Evolutionary conservation across 1,140 invertebrate species (phyloP).

Genomic region (Antheraea pernyi): DNA sequence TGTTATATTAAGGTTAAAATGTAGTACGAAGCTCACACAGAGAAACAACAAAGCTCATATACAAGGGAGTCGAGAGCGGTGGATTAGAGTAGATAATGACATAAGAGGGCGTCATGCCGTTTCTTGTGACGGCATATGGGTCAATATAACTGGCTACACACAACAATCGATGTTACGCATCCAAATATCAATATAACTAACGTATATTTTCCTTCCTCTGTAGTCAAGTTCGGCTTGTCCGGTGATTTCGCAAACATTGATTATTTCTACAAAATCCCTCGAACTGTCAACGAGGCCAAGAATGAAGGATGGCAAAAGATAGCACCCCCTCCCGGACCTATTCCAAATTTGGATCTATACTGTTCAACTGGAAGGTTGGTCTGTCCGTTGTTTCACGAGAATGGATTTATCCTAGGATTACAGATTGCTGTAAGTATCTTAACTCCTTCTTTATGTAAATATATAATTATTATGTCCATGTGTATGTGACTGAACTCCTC

Average conservation of each 20-base stretch:
- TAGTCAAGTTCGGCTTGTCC: slow-evolving; percentile 69
- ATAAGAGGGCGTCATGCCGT: too few species aligned
- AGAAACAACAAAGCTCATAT: too few species aligned
- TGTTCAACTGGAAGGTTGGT: slow-evolving; percentile 43
- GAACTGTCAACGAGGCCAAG: slow-evolving; percentile 58
- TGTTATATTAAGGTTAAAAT: too few species aligned
- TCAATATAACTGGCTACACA: too few species aligned
- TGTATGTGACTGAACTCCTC: too few species aligned
- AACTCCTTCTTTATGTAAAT: neutral
- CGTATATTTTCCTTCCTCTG: neutral
- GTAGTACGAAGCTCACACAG: too few species aligned
- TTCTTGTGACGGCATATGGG: too few species aligned
- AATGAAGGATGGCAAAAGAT: slow-evolving; percentile 56
- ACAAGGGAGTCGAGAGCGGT: too few species aligned
- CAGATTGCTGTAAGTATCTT: slow-evolving; percentile 62
- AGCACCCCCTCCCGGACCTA: slow-evolving; percentile 31
- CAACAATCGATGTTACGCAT: too few species aligned
- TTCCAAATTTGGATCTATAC: slow-evolving; percentile 55
- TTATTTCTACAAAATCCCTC: slow-evolving; percentile 71
- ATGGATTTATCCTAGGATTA: slow-evolving; percentile 68
- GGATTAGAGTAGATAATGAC: too few species aligned
- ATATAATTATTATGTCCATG: too few species aligned
- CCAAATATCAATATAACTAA: too few species aligned
- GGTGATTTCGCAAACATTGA: slow-evolving; percentile 58
- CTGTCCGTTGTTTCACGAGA: slow-evolving; percentile 48